Percentiles rank a stretch among this genome's conserved stretches.
Evolutionary conservation across 2,888 invertebrate species (phyloP).

Genomic region (Pogonocherus hispidulus): DNA sequence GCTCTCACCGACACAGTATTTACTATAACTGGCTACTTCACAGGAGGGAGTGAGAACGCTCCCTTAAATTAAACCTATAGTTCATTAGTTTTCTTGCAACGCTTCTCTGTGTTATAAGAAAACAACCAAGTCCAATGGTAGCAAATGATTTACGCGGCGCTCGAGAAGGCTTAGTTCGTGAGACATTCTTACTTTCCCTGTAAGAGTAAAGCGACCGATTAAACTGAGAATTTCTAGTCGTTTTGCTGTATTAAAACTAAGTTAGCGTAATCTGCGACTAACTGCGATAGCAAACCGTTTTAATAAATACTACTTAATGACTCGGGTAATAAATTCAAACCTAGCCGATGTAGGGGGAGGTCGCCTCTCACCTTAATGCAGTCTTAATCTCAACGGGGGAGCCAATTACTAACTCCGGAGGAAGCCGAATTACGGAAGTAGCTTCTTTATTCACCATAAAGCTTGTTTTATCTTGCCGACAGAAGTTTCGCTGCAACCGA

Average conservation of each 20-base stretch:
- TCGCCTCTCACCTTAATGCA: constrained; percentile 8
- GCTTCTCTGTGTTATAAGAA: too few relatives aligned
- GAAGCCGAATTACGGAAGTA: constrained; percentile 31
- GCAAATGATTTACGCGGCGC: too few relatives aligned
- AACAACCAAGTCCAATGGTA: too few relatives aligned
- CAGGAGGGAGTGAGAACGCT: too few relatives aligned
- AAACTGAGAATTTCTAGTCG: not conserved
- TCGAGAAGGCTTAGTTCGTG: too few relatives aligned
- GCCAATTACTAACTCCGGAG: constrained; percentile 29
- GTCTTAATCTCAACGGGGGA: constrained; percentile 24
- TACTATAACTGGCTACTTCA: too few relatives aligned
- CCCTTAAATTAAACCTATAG: too few relatives aligned
- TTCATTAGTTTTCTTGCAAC: too few relatives aligned
- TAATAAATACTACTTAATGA: constrained; percentile 5
- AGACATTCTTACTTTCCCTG: too few relatives aligned
- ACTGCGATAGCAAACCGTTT: not conserved
- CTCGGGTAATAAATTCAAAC: not conserved
- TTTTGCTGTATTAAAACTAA: not conserved
- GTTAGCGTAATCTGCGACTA: not conserved
- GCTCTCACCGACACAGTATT: too few relatives aligned
- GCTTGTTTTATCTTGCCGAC: constrained; percentile 33
- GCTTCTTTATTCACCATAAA: constrained; percentile 33
- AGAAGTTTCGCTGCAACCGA: constrained; percentile 30
- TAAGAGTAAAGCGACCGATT: too few relatives aligned
- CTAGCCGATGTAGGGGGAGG: not conserved